A percentile compares a stretch with the other conserved stretches of the same genome.
Evolutionary conservation across 1,140 invertebrate genomes (phyloP).

Genomic region (Belonocnema kinseyi): DNA sequence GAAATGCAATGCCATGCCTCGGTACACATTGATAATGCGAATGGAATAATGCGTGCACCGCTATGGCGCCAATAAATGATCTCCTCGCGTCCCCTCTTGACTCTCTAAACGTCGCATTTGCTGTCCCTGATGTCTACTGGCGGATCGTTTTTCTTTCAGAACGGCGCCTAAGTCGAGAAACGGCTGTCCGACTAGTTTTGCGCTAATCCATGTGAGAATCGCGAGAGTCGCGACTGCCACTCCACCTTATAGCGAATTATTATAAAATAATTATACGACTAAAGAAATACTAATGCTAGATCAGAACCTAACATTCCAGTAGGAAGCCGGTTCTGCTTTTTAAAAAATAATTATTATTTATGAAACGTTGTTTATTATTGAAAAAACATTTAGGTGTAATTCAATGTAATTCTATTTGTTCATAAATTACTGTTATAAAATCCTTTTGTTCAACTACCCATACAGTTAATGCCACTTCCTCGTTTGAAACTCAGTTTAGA

Average conservation of each 20-base stretch:
- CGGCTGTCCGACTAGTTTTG: conserved; percentile 8
- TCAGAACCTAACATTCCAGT: too few species aligned
- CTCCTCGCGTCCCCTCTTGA: conserved; percentile 34
- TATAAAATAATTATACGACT: background rate
- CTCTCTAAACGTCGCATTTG: conserved; percentile 23
- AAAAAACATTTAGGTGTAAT: too few species aligned
- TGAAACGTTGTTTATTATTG: too few species aligned
- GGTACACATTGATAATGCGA: conserved; percentile 46
- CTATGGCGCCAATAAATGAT: conserved; percentile 53
- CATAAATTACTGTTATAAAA: too few species aligned
- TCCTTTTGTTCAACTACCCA: too few species aligned
- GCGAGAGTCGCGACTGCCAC: conserved; percentile 12
- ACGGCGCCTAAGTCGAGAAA: conserved; percentile 37
- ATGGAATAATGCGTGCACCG: conserved; percentile 55
- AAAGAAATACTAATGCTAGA: background rate
- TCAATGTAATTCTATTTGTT: too few species aligned
- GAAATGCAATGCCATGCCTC: background rate
- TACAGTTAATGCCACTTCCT: too few species aligned
- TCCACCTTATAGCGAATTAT: conserved; percentile 23
- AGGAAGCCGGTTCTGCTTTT: too few species aligned
- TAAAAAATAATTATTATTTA: too few species aligned
- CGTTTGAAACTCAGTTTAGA: too few species aligned
- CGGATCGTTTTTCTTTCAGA: conserved; percentile 53
- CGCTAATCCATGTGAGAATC: conserved; percentile 26
- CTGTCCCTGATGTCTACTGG: conserved; percentile 52